Base-by-base conservation (phyloP, 2,797 vertebrate genomes). In the Brachyalestes nurse region DNA sequence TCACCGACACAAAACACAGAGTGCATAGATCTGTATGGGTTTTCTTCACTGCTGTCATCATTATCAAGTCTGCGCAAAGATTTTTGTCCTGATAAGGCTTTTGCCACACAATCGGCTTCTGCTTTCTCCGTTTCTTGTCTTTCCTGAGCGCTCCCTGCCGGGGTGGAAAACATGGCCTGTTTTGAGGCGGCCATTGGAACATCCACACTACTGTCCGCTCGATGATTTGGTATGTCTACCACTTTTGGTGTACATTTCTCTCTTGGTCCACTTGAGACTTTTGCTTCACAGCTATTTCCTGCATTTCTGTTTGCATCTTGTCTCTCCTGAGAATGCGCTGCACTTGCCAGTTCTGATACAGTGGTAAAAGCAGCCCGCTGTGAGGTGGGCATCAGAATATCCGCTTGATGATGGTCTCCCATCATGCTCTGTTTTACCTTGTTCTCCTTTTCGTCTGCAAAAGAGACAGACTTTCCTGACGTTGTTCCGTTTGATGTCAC, bases 1-100 rank as follows among this genome's bases (percentile, higher is more conserved):
- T 86, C 83, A 17, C 77, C 86, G 8, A 67, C 67, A 61, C 67
- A 83, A 70, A 84, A 84, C 42, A 47, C 79, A 47, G 84, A 55
- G 5, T 53, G 42, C 73, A 76, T 83, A 7, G 25, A 57, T 45
- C 70, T 83, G 61, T 86, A 83, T 2, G 77, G 84, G 81, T 45
- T 67, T 45, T 67, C 65, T 67, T 67, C 19, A 12, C 9, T 45
- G 1, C 19, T 10, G 13, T 88, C 16, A 47, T 78, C 64, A n/a
- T 64, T 21, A 21, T 34, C 51, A 42, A 69, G 17, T 5, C 57
- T 19, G 45, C 25, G 21, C 25, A 5, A 25, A 21, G 2, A 65
- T 51, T 40, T 75, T 47, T 34, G 62, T 17, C 65, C 51, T 80
- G 45, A 55, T 78, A 49, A 67, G 55, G 17, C 17, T 23, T 53